Percentiles rank a stretch among this genome's conserved stretches.
phyloP scores from a whole-genome alignment of 92 coral and sea anemone genomes.

The Umimayanthus chanpuru region DNA sequence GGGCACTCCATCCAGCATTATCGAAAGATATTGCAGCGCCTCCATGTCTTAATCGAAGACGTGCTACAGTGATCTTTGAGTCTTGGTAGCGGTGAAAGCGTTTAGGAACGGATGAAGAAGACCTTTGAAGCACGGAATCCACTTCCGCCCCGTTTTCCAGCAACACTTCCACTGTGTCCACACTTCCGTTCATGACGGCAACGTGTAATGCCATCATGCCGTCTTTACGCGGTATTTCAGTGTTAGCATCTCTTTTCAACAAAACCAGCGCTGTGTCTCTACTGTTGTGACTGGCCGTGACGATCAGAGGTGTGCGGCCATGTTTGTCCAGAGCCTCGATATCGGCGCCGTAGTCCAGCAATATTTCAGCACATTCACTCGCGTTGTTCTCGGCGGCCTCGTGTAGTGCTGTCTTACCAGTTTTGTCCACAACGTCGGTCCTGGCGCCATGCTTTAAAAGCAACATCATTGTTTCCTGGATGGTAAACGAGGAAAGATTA shows the following conservation, averaged over 20 bases:
- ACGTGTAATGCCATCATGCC: conserved; percentile 30
- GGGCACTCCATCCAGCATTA: conserved; percentile 23
- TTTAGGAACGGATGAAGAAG: neutral
- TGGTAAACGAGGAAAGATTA: no score
- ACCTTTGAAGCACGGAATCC: conserved; percentile 5
- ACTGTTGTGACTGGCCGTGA: conserved; percentile 18
- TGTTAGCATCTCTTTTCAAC: conserved; percentile 8
- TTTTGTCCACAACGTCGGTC: no score
- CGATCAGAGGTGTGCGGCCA: conserved; percentile 38
- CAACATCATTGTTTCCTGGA: no score
- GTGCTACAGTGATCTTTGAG: conserved; percentile 5
- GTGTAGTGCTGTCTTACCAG: conserved; percentile 4
- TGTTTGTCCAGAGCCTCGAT: conserved; percentile 14
- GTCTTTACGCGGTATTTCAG: conserved; percentile 15
- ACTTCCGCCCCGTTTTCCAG: conserved; percentile 17
- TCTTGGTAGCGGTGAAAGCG: neutral
- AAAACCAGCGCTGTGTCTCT: conserved; percentile 8
- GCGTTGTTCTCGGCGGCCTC: conserved; percentile 39
- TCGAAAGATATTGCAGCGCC: conserved; percentile 5
- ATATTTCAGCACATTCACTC: conserved; percentile 8
- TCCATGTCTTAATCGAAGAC: conserved; percentile 1
- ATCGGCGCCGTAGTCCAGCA: conserved; percentile 24
- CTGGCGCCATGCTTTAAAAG: no score
- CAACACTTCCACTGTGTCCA: conserved; percentile 3
- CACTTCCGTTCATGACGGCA: conserved; percentile 12